Conservation (phyloP, 92 coral and sea anemone species). For the Porites divaricata region DNA sequence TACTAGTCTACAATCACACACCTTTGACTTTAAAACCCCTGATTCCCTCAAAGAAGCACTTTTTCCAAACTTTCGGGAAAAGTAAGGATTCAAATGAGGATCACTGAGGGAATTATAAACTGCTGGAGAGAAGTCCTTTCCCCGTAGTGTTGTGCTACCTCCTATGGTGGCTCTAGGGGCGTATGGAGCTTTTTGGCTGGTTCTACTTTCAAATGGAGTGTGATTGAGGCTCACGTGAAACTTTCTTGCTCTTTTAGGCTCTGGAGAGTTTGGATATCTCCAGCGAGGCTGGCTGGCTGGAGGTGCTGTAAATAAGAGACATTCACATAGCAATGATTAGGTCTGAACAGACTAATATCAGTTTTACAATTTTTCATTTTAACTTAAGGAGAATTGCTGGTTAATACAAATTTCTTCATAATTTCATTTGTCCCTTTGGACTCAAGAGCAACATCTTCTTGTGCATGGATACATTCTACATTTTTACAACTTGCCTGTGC, state of each 20-base stretch:
- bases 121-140: slow-evolving; percentile 79
- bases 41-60: slow-evolving; percentile 66
- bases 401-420: no score
- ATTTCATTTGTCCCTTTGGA: no score
- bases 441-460: no score
- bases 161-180: slow-evolving; percentile 84
- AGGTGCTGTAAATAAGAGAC: slow-evolving; percentile 46
- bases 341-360: not conserved
- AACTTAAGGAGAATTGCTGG: no score
- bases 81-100: slow-evolving; percentile 91
- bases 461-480: no score
- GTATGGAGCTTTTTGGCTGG: slow-evolving; percentile 89
- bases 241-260: slow-evolving; percentile 68
- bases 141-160: slow-evolving; percentile 78
- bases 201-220: slow-evolving; percentile 80
- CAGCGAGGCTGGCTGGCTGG: slow-evolving; percentile 84
- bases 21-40: slow-evolving; percentile 65
- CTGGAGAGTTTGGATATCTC: slow-evolving; percentile 88
- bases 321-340: not conserved
- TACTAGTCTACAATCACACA: not conserved
- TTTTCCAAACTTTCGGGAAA: slow-evolving; percentile 89
- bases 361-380: no score
- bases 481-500: no score
- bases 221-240: slow-evolving; percentile 87
- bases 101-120: slow-evolving; percentile 93